Evolutionary conservation across 2,888 invertebrate species (phyloP).

Genomic region (Trachelus troglodyta): DNA sequence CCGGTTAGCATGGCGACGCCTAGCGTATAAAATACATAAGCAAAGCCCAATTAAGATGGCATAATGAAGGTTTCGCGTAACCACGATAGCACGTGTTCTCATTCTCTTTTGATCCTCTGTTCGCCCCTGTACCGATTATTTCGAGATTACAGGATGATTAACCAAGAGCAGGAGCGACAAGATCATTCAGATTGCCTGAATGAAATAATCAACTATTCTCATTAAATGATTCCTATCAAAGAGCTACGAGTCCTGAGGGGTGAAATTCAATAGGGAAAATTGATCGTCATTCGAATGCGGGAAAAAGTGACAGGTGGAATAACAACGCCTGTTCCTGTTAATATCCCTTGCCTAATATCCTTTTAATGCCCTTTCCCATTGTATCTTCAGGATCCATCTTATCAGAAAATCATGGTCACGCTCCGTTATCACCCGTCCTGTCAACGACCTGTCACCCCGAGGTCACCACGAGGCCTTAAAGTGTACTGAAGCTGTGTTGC

Average conservation of each 20-base stretch:
- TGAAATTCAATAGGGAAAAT: conserved; percentile 38
- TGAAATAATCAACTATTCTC: background rate
- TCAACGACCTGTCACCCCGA: conserved; percentile 13
- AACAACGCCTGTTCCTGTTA: conserved; percentile 38
- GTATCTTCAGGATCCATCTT: background rate
- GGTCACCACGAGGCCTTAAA: background rate
- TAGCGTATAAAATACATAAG: background rate
- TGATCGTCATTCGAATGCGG: conserved; percentile 51
- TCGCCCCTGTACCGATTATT: background rate
- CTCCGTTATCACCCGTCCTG: conserved; percentile 38
- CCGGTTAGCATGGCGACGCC: background rate
- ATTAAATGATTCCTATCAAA: background rate
- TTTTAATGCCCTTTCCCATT: background rate
- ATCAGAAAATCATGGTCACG: conserved; percentile 27
- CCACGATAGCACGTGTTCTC: background rate
- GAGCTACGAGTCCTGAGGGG: background rate
- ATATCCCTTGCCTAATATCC: conserved; percentile 32
- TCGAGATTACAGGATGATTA: background rate
- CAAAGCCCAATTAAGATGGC: background rate
- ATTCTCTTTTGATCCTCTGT: background rate
- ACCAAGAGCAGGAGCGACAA: background rate
- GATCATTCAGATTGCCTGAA: background rate
- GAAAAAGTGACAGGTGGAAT: conserved; percentile 44
- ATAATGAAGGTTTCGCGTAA: background rate
- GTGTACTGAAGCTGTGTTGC: background rate